Conservation (phyloP, 2,113 vertebrate genomes). For the Cynocephalus volans region DNA sequence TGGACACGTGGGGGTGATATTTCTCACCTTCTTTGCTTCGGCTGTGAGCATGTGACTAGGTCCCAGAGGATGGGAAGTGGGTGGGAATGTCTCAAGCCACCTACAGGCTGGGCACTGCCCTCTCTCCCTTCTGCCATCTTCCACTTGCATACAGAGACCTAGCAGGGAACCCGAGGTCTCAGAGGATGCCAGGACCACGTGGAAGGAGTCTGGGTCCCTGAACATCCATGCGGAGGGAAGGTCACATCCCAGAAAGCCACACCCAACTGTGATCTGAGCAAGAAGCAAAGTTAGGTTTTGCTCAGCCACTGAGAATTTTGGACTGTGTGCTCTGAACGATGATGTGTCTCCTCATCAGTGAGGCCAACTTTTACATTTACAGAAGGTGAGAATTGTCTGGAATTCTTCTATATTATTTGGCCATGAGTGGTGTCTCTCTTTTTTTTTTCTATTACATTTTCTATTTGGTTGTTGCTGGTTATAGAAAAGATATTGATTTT, state of each 20-base stretch:
- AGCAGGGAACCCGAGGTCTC: fast-evolving
- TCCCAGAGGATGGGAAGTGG: too few species aligned
- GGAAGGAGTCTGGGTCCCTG: fast-evolving
- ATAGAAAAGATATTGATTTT: slow-evolving; percentile 31
- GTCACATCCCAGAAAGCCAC: not conserved
- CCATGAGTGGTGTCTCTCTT: not conserved
- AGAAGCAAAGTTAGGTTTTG: fast-evolving
- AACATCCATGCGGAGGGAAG: fast-evolving
- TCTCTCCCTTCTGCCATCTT: fast-evolving
- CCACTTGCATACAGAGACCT: too few species aligned
- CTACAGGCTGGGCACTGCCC: fast-evolving
- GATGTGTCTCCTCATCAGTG: not conserved
- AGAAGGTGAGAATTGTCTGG: not conserved
- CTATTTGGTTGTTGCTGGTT: not conserved
- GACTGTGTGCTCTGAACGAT: fast-evolving
- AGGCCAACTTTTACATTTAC: not conserved
- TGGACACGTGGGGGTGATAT: fast-evolving
- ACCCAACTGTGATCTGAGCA: fast-evolving
- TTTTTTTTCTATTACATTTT: not conserved
- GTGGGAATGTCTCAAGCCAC: fast-evolving
- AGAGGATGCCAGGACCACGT: not conserved
- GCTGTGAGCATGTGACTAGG: not conserved
- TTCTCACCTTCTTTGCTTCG: not conserved
- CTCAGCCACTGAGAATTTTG: fast-evolving
- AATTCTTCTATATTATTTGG: not conserved